A percentile compares a stretch with the other conserved stretches of the same genome.
phyloP scores from a whole-genome alignment of 64 coral and sea anemone genomes.

The Montipora foliosa region DNA sequence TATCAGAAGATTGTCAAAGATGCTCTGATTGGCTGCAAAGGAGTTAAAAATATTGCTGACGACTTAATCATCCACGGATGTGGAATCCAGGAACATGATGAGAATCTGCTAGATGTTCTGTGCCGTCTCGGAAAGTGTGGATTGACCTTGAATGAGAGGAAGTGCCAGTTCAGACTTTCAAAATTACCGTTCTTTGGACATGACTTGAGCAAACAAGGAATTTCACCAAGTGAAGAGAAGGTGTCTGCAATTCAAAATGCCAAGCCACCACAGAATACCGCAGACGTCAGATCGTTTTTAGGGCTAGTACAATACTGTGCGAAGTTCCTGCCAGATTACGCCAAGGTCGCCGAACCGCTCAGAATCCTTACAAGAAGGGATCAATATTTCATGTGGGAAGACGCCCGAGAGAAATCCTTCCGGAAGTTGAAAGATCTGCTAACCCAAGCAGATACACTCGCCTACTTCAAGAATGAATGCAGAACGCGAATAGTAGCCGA shows the following conservation, averaged over 20 bases:
- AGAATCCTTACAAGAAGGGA: conserved; percentile 18
- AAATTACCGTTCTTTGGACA: neutral
- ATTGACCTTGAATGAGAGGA: no score
- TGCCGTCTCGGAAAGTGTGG: no score
- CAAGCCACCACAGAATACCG: neutral
- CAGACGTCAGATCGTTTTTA: neutral
- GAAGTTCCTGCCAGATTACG: conserved; percentile 21
- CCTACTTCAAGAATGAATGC: conserved; percentile 51
- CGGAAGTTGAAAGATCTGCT: conserved; percentile 45
- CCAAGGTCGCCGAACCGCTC: conserved; percentile 39
- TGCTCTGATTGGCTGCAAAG: conserved; percentile 8
- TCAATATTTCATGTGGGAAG: conserved; percentile 19
- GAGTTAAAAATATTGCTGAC: neutral
- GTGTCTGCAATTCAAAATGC: neutral
- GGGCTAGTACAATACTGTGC: neutral
- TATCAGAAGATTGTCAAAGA: neutral
- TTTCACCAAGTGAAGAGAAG: conserved; percentile 3
- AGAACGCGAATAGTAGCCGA: conserved; percentile 41
- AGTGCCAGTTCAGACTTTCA: no score
- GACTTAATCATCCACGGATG: neutral
- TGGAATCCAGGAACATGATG: no score
- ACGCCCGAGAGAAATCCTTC: conserved; percentile 21
- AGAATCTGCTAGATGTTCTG: no score
- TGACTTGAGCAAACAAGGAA: neutral
- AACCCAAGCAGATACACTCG: conserved; percentile 18